Base-by-base conservation (phyloP, 2,113 vertebrate species). In the Pitta sordida region DNA sequence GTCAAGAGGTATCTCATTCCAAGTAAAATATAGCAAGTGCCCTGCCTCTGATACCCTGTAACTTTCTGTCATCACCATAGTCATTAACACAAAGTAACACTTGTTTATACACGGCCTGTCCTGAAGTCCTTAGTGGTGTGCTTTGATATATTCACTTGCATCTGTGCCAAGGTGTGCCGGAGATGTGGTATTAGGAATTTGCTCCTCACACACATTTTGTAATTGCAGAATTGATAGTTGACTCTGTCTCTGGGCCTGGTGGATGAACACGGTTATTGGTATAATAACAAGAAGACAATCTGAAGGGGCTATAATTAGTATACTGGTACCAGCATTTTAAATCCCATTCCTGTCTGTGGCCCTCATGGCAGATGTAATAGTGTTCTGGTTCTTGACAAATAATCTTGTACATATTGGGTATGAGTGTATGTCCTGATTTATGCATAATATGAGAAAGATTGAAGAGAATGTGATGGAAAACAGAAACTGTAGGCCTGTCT, bases 11-110 rank as follows among this genome's bases (percentile, higher is more conserved):
- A 81, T 65, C 76, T 51, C 62, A 59, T 94, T 96, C 92, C 95
- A 96, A 95, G 73, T 63, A 91, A 96, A 97, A 96, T 94, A 96
- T 3, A 88, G 79, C 83, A 46, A 95, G 52, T 34, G 51, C 81
- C 51, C 53, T 86, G 49, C 69, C 48, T 88, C 83, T 83, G 65
- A 51, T 82, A 11, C 73, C 69, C 83, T 68, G 36, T 94, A 91
- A 91, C 78, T 77, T 90, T 94, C 91, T 95, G 94, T 96, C 96
- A 95, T 91, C 93, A 14, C 83, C 11, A 2, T 10, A 68, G 71
- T 90, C 87, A 75, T 94, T 96, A 96, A 80, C 94, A 93, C 85
- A 88, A 53, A 83, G 89, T 90, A 94, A 93, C 64, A 73, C 43
- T 95, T 96, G 67, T 92, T 86, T 87, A 86, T 86, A 83, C 60